These are phyloP conservation scores for Ornithoptera alexandrae DNA, from an alignment of 2,888 invertebrate genomes.

Conservation along the genomic window DNA sequence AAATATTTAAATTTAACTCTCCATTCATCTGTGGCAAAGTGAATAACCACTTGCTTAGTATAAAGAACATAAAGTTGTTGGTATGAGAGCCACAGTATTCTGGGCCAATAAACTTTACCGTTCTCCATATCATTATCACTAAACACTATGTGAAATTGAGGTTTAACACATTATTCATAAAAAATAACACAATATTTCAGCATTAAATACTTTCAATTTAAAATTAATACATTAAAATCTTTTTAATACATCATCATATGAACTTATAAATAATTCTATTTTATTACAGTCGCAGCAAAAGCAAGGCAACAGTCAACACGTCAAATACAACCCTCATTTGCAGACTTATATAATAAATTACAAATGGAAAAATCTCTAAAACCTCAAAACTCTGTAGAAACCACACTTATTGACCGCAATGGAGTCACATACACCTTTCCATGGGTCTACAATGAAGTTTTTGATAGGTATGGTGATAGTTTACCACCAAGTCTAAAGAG, in stretches of 20 bases:
- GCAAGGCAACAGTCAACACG: conserved; percentile 34
- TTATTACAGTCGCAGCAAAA: conserved; percentile 54
- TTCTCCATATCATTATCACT: no score
- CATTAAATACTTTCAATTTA: no score
- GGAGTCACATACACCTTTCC: conserved; percentile 67
- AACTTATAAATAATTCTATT: background rate
- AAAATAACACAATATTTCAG: no score
- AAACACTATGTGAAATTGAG: no score
- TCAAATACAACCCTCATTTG: conserved; percentile 49
- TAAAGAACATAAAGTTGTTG: no score
- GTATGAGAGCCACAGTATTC: no score
- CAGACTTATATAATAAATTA: conserved; percentile 59
- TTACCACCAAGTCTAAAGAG: conserved; percentile 82
- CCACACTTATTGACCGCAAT: conserved; percentile 53
- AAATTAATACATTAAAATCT: no score
- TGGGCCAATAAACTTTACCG: no score
- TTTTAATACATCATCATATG: background rate
- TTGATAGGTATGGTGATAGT: conserved; percentile 66
- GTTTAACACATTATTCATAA: no score
- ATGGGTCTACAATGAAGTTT: conserved; percentile 77
- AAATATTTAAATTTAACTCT: background rate
- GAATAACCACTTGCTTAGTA: no score
- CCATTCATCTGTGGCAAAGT: no score
- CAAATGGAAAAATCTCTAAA: conserved; percentile 48
- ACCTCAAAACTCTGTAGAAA: conserved; percentile 33